Evolutionary conservation across 2,113 vertebrate genomes (phyloP), one percentile per base, ranked within the genome.

Genomic region (Anser cygnoides): DNA sequence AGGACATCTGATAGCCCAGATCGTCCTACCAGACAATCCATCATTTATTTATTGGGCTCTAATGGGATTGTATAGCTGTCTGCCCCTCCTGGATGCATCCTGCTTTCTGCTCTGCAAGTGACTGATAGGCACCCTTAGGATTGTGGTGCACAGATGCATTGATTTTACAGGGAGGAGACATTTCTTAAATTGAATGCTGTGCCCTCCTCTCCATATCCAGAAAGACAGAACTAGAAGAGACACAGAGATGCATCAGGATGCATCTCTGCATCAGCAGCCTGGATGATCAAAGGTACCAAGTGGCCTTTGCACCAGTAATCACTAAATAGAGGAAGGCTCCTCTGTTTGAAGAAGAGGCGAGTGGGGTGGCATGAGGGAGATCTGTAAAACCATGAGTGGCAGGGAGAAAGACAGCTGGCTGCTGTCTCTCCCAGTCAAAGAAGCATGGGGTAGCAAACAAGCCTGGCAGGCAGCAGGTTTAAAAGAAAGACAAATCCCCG

Each of bases 11-110:
- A 95, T 94, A 96, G 44, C 85, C 55, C 78, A 70, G 54, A 85
- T 52, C 84, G 39, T 22, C 72, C 55, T 89, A 46, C 92, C 26
- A 57, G 41, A 44, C 57, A 83, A 87, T 68, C 71, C 62, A 90
- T 96, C 52, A 95, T 92, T 95, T 95, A 97, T 94, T 95, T 95
- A 95, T 94, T 91, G 62, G 70, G 43, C 65, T 91, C 65, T 95
- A 93, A 95, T 93, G 84, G 81, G 62, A 84, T 83, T 68, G 93
- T 84, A 92, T 76, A 84, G 54, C 66, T 70, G 58, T 62, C 80
- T 89, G 66, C 44, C 35, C 9, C 50, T 84, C 58, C 84, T 72
- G 72, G 65, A 74, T 58, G 22, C 74, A 85, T 93, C 87, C 93
- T 95, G 88, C 74, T 86, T 96, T 95, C 88, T 92, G 49, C 82